These are phyloP conservation scores for Galemys pyrenaicus DNA, from an alignment of 2,113 vertebrate species.

Conservation along the genomic window DNA sequence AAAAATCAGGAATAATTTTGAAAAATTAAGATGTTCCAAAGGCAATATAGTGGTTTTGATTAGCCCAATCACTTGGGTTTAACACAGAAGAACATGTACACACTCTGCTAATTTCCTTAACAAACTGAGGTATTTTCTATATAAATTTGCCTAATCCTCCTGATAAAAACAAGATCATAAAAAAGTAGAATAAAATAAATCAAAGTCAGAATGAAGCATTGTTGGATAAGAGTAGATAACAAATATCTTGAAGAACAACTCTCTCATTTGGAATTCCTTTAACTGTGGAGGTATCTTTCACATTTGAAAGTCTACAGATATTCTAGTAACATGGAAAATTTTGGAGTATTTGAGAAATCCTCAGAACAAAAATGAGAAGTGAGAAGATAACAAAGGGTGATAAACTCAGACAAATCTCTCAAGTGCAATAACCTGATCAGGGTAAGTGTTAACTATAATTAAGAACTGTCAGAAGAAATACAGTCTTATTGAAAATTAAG, in stretches of 20 bases:
- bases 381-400: background rate
- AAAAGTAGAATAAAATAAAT: background rate
- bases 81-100: background rate
- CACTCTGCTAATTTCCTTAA: background rate
- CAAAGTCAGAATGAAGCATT: background rate
- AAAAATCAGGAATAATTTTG: background rate
- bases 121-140: background rate
- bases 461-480: background rate
- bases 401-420: background rate
- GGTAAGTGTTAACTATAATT: background rate
- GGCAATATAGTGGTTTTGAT: background rate
- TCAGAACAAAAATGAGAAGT: background rate
- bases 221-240: background rate
- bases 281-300: background rate
- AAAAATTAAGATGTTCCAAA: background rate
- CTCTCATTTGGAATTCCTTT: background rate
- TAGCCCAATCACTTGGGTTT: background rate
- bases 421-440: background rate
- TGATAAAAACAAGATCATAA: background rate
- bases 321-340: background rate
- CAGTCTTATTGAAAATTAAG: background rate
- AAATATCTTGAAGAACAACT: background rate
- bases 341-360: background rate
- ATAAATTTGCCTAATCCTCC: background rate
- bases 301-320: background rate